Evolutionary conservation across 1,140 invertebrate genomes (phyloP), one percentile per base, ranked within the genome.

Genomic region (Plectus sambesii): DNA sequence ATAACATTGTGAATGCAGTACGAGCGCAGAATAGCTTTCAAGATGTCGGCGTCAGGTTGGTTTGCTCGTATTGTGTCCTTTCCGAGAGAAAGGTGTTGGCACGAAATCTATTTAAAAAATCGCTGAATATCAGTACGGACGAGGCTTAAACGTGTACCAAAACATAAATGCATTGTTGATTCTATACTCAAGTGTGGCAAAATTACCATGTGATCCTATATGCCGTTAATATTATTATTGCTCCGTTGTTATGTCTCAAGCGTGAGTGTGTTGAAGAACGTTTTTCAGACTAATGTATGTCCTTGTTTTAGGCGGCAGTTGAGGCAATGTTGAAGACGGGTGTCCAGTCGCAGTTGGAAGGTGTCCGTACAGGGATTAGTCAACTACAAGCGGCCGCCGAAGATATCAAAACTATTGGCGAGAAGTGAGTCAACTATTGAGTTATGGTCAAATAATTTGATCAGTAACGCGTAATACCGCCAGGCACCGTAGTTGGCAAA

Each of bases 321-420:
- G 92, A 98, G 73, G 87, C 89, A 9, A 85, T 93, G 78, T 71
- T 98, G 15, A 94, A 97, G 73, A 93, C 88, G n/a, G 87, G 88
- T 4, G 87, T 98, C 75, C 90, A 98, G 73, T 88, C 87, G 62
- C 90, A 98, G 72, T 70, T 98, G 30, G 92, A 98, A 74, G 90
- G 89, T 0, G 90, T 97, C 0, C 78, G 83, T 60, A 83, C 86
- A 8, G 92, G 90, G 0, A 77, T 98, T n/a, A 82, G 83, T 63
- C 85, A 94, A 67, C 72, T 98, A 12, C 79, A 86, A 59, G 77
- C 78, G 24, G 84, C 85, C 35, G 72, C 87, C 20, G 77, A 82
- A 61, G 86, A 89, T 74, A 82, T 94, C 4, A 70, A 76, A 44
- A 73, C 78, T 29, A 79, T 84, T 26, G 82, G n/a, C n/a, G n/a